Conservation (phyloP, 2,113 vertebrate species). For the Halichoerus grypus region DNA sequence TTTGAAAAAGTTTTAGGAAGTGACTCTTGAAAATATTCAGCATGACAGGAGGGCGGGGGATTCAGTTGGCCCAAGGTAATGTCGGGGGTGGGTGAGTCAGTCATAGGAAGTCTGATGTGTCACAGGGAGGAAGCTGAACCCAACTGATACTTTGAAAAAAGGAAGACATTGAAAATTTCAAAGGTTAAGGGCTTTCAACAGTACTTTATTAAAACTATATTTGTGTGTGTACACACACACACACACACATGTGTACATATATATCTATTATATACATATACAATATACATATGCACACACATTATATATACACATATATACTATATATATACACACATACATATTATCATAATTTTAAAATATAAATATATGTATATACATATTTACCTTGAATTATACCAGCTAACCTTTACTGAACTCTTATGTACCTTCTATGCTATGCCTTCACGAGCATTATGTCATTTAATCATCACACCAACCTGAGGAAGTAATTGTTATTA, state of each 20-base stretch:
- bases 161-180: not conserved
- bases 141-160: not conserved
- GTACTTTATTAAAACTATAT: not conserved
- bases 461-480: not conserved
- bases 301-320: not conserved
- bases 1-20: not conserved
- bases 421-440: not conserved
- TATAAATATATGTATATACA: not conserved
- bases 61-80: not conserved
- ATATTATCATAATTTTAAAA: conserved; percentile 11
- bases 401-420: not conserved
- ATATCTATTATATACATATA: not conserved
- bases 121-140: not conserved
- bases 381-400: conserved; percentile 31
- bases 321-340: not conserved
- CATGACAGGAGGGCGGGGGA: not conserved
- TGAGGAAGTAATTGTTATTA: not conserved
- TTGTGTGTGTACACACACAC: fast-evolving
- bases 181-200: not conserved
- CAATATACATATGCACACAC: not conserved
- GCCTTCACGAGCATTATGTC: not conserved
- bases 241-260: not conserved
- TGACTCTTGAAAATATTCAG: not conserved
- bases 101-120: not conserved
- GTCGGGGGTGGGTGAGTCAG: no score